These are phyloP conservation scores for Gandaritis pyraliata DNA, from an alignment of 2,888 invertebrate genomes.

Conservation along the genomic window DNA sequence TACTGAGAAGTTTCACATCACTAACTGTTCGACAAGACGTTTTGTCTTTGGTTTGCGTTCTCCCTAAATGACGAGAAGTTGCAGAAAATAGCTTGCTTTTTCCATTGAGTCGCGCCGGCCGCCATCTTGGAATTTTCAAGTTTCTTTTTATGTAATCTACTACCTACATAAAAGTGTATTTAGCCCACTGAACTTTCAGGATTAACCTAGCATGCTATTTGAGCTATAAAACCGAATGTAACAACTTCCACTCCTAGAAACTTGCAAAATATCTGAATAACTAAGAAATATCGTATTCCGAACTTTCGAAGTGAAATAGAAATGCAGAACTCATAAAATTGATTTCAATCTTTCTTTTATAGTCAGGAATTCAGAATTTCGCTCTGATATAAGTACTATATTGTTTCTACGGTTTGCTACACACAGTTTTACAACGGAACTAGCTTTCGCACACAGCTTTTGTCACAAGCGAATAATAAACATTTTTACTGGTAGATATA, in stretches of 20 bases:
- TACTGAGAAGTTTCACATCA: too few species aligned
- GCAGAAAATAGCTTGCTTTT: too few species aligned
- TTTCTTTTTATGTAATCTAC: too few species aligned
- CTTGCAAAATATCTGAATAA: constrained; percentile 4
- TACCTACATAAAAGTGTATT: not conserved
- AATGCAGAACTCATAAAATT: constrained; percentile 13
- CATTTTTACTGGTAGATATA: not conserved
- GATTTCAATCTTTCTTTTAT: constrained; percentile 19
- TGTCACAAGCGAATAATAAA: constrained; percentile 4
- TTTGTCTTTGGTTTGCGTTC: too few species aligned
- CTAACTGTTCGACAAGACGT: too few species aligned
- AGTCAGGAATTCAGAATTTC: constrained; percentile 12
- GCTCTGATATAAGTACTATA: constrained; percentile 9
- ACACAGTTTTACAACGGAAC: constrained; percentile 16
- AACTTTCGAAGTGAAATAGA: constrained; percentile 11
- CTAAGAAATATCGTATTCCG: constrained; percentile 8
- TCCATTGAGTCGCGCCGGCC: too few species aligned
- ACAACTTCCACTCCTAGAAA: not conserved
- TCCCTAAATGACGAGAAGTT: too few species aligned
- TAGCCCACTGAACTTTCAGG: constrained; percentile 3
- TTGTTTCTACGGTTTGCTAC: constrained; percentile 17
- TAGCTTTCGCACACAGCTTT: constrained; percentile 15
- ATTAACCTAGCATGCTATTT: not conserved
- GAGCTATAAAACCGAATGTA: not conserved
- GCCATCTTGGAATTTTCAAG: too few species aligned